phyloP scores from a whole-genome alignment of 2,113 vertebrate genomes.

The Osmerus mordax region DNA sequence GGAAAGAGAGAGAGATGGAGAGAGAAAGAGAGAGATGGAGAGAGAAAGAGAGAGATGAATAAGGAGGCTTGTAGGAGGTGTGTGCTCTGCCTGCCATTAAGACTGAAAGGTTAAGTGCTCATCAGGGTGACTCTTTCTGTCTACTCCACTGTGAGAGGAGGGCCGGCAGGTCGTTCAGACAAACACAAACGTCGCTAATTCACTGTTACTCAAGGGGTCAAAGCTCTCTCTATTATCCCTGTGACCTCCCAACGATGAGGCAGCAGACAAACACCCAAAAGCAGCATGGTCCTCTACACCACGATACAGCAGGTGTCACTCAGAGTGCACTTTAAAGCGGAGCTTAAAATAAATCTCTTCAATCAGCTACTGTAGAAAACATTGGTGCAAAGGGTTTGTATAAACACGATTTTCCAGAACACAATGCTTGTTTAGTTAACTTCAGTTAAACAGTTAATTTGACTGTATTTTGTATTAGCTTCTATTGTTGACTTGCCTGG shows the following conservation, averaged over 20 bases:
- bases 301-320: too few relatives aligned
- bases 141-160: neutral
- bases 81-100: neutral
- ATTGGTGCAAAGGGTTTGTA: too few relatives aligned
- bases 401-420: neutral
- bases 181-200: neutral
- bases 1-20: slow-evolving; percentile 13
- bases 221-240: neutral
- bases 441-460: neutral
- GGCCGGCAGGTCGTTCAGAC: neutral
- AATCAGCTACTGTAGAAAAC: too few relatives aligned
- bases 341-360: too few relatives aligned
- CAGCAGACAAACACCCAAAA: neutral
- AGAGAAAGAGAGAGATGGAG: neutral
- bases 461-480: neutral
- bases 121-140: neutral
- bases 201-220: neutral
- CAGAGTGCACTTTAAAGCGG: too few relatives aligned
- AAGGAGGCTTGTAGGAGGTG: neutral
- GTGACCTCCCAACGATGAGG: neutral
- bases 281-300: neutral
- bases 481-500: neutral
- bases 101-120: neutral
- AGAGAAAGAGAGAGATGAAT: neutral
- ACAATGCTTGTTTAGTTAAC: neutral